Conservation (phyloP, 2,888 invertebrate species). For the Cantharis flavilabris region DNA sequence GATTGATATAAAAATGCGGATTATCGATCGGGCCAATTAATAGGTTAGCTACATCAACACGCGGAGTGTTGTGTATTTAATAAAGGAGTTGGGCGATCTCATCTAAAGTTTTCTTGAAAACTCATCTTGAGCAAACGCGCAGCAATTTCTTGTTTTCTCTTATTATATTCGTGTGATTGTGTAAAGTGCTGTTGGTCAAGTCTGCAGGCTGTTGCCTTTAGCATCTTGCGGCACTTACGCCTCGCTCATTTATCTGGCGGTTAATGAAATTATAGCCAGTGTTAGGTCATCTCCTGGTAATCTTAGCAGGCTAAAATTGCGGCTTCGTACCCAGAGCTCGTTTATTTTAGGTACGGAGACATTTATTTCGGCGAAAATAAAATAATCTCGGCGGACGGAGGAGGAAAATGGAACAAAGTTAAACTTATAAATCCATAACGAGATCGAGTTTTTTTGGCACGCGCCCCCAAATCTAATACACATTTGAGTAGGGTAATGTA, state of each 20-base stretch:
- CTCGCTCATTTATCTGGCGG: conserved; percentile 60
- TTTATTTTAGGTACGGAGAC: conserved; percentile 38
- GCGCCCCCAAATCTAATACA: conserved; percentile 42
- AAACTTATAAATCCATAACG: conserved; percentile 37
- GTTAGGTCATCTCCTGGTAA: conserved; percentile 51
- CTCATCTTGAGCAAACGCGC: conserved; percentile 33
- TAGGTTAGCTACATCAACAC: not conserved
- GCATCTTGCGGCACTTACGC: conserved; percentile 45
- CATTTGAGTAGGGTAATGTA: conserved; percentile 44
- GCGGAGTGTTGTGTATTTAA: conserved; percentile 14
- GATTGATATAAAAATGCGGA: not conserved
- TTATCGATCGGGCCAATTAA: not conserved
- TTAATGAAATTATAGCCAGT: conserved; percentile 63
- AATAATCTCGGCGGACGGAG: not conserved
- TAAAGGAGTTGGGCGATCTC: conserved; percentile 20
- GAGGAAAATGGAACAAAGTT: conserved; percentile 27
- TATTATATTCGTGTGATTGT: conserved; percentile 46
- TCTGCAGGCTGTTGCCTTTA: conserved; percentile 45
- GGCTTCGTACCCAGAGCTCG: conserved; percentile 40
- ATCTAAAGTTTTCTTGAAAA: conserved; percentile 30
- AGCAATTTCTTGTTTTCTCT: conserved; percentile 42
- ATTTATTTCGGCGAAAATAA: conserved; percentile 30
- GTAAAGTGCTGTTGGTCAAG: conserved; percentile 44
- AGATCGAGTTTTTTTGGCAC: conserved; percentile 41
- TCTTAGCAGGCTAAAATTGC: conserved; percentile 45